Base-by-base conservation (phyloP, 2,888 invertebrate species). In the Drosophila testacea region DNA sequence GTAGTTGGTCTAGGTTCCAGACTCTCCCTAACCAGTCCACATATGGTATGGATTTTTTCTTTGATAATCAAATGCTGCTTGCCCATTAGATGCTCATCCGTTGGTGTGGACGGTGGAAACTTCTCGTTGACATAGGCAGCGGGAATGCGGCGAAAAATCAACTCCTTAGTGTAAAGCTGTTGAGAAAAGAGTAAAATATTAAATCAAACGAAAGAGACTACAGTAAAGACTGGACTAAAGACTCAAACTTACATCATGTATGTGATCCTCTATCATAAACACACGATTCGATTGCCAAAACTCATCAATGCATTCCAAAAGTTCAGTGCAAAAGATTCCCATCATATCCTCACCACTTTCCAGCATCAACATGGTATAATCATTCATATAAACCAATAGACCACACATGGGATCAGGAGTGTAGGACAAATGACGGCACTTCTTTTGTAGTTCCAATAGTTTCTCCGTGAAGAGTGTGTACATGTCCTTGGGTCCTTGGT, bases 311-410 rank as follows among this genome's bases (percentile, higher is more conserved):
- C 42, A 34, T 0, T 51, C n/a, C 2, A 84, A 6, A 13, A 88
- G 65, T 10, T 75, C 63, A 0, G 51, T 36, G 44, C 87, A 87
- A 22, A 83, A 89, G 28, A 74, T 73, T 1, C 83, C 87, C 41
- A 90, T 71, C 81, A 90, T 88, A 47, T 91, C 91, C 55, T 91
- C 91, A 6, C 81, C 72, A 34, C 85, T 70, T 60, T 91, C 91
- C n/a, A 91, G 69, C 83, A 91, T 79, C 32, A 91, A 47, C 65
- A 84, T 62, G 0, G 84, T 78, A 46, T 89, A 89, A 0, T 82
- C 81, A 6, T 84, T 90, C 89, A 91, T 91, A 22, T 73, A 84
- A 7, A 91, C 13, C 27, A 80, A 81, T 2, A 90, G 28, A 0
- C 91, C 91, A 4, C 85, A 79, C 38, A 91, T 61, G 10, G 80